These are phyloP conservation scores for human DNA, from an alignment of 2,113 vertebrate species.

Conservation along the genomic window DNA sequence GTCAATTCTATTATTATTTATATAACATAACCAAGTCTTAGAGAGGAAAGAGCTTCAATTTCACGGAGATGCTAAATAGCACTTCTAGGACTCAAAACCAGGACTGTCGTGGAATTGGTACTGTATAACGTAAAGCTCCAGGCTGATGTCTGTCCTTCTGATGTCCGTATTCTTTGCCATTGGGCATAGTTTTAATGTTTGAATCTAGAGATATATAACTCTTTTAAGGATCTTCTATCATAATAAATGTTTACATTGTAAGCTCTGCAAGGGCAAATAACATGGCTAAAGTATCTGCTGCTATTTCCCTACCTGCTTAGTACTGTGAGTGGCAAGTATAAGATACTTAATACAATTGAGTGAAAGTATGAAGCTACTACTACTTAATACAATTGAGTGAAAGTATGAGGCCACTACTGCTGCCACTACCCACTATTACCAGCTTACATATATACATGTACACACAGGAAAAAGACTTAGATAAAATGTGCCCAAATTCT, in stretches of 20 bases:
- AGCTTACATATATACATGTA: rapidly evolving
- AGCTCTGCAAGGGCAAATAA: neutral
- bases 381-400: neutral
- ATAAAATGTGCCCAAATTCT: neutral
- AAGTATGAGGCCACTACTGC: neutral
- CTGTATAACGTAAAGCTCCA: neutral
- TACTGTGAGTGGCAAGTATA: neutral
- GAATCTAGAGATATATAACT: neutral
- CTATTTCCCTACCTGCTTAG: neutral
- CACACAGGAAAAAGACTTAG: neutral
- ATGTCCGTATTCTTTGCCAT: neutral
- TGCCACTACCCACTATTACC: neutral
- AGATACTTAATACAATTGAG: neutral
- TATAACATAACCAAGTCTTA: neutral
- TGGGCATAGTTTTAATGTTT: neutral
- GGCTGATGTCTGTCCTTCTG: neutral
- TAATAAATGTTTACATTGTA: neutral
- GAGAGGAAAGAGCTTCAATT: neutral
- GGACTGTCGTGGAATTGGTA: neutral
- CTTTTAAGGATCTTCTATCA: neutral
- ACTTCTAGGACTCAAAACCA: neutral
- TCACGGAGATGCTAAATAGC: neutral
- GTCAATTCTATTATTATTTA: neutral
- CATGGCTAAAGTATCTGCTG: neutral
- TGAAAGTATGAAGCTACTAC: too few species aligned